Evolutionary conservation across 2,113 vertebrate species (phyloP).

Genomic region (Syngnathus scovelli): DNA sequence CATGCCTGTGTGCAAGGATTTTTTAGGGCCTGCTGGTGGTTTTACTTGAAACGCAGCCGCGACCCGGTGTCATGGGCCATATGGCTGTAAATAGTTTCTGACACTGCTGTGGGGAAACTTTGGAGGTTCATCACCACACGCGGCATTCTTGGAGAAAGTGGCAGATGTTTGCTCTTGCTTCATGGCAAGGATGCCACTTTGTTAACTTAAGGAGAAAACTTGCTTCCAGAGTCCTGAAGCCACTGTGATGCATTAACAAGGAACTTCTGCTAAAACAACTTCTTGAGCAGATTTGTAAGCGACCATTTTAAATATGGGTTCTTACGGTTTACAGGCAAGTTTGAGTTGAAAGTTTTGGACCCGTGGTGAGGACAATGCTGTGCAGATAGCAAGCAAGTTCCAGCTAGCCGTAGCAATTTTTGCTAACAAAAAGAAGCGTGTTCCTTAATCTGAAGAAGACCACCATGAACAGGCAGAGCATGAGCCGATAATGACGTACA

Average conservation of each 20-base stretch:
- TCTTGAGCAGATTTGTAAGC: no score
- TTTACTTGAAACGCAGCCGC: constrained; percentile 67
- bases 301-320: no score
- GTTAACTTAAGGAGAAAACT: neutral
- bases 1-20: constrained; percentile 45
- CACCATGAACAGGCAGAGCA: constrained; percentile 32
- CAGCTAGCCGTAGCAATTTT: no score
- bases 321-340: no score
- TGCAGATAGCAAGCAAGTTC: no score
- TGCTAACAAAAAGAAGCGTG: no score
- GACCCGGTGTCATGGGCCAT: constrained; percentile 66
- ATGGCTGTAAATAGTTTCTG: constrained; percentile 70
- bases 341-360: no score
- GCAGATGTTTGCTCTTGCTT: neutral
- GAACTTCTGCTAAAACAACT: no score
- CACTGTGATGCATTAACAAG: no score
- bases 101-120: constrained; percentile 30
- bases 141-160: neutral
- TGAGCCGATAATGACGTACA: constrained; percentile 43
- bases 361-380: no score
- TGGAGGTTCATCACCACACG: constrained; percentile 6
- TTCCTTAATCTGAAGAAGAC: neutral
- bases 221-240: no score
- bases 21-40: constrained; percentile 58
- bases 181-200: neutral